Evolutionary conservation across 2,888 invertebrate genomes (phyloP).

Genomic region (Abrostola triplasia): DNA sequence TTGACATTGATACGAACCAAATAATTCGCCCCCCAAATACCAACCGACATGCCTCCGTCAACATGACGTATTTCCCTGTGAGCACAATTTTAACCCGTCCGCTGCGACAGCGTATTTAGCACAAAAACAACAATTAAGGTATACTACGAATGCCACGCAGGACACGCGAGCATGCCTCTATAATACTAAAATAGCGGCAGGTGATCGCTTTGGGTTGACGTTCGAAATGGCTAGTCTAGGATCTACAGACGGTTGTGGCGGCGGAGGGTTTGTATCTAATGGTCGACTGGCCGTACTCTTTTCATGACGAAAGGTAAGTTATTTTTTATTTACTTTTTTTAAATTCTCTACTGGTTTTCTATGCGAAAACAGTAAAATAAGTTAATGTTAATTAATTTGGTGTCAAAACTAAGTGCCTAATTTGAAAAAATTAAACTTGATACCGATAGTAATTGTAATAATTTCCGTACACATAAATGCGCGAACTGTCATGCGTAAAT

Average conservation of each 20-base stretch:
- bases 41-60: not conserved
- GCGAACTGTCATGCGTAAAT: too few species aligned
- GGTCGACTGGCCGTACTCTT: too few species aligned
- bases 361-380: too few species aligned
- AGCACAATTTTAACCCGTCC: constrained; percentile 17
- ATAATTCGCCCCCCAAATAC: not conserved
- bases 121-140: constrained; percentile 40
- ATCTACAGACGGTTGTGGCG: not conserved
- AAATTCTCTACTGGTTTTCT: too few species aligned
- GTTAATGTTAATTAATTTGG: too few species aligned
- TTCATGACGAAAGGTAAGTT: too few species aligned
- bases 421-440: too few species aligned
- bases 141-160: constrained; percentile 19
- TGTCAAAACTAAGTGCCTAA: too few species aligned
- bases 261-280: not conserved
- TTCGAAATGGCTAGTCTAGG: not conserved
- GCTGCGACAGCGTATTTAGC: constrained; percentile 34
- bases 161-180: constrained; percentile 43
- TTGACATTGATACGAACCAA: too few species aligned
- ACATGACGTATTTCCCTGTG: constrained; percentile 8
- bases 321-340: too few species aligned
- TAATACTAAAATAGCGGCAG: constrained; percentile 44
- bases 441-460: too few species aligned
- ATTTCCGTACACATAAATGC: too few species aligned
- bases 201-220: constrained; percentile 32